Evolutionary conservation across 2,888 invertebrate species (phyloP).

Genomic region (Macaria liturata): DNA sequence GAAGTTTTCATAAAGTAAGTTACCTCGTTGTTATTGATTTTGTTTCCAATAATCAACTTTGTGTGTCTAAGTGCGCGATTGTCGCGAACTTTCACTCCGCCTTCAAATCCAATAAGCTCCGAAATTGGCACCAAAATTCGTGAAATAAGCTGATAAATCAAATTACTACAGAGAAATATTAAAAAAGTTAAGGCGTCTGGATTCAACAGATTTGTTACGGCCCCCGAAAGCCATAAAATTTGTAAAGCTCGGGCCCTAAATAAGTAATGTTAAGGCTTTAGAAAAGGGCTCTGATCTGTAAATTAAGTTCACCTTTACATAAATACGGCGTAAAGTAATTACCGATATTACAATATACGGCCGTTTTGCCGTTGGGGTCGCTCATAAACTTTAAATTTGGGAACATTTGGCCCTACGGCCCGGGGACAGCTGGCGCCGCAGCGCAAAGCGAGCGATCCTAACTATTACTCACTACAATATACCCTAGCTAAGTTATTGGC

Average conservation of each 20-base stretch:
- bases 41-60: neutral
- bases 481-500: no score
- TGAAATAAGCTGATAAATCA: conserved; percentile 18
- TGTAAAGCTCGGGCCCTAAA: conserved; percentile 24
- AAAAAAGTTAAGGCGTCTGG: conserved; percentile 21
- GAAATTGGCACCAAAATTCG: conserved; percentile 12
- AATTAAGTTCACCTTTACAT: conserved; percentile 38
- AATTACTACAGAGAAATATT: conserved; percentile 18
- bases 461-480: no score
- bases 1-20: no score
- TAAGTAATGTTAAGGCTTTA: conserved; percentile 29
- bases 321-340: conserved; percentile 40
- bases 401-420: conserved; percentile 58
- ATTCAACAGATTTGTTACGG: conserved; percentile 22
- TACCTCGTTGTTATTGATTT: neutral
- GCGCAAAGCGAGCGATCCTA: conserved; percentile 29
- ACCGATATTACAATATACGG: conserved; percentile 43
- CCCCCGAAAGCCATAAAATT: conserved; percentile 24
- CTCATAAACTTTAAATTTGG: conserved; percentile 63
- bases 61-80: conserved; percentile 2
- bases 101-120: conserved; percentile 10
- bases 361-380: conserved; percentile 43
- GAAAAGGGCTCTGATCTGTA: conserved; percentile 32
- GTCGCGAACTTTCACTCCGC: conserved; percentile 5
- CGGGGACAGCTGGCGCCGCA: conserved; percentile 52